Evolutionary conservation across 2,113 vertebrate species (phyloP).

Genomic region (Forbesichthys papilliferus): DNA sequence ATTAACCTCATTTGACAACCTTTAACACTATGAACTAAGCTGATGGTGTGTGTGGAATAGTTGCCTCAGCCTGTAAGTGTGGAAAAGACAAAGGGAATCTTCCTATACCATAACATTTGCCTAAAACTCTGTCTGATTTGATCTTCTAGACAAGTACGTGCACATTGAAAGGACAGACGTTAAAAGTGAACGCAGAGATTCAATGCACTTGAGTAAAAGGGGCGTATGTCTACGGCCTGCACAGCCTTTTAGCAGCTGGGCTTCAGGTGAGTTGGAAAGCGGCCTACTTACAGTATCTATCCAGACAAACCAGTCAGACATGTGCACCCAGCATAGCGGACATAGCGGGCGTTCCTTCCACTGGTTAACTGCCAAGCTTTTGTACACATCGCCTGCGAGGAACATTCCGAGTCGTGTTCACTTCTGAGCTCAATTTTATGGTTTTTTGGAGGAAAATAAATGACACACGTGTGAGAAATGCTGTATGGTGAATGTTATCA

Average conservation of each 20-base stretch:
- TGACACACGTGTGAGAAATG: not conserved
- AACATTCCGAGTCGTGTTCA: not conserved
- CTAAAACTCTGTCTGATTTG: not conserved
- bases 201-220: not conserved
- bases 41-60: too few relatives aligned
- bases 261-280: slow-evolving; percentile 10
- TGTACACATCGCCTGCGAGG: not conserved
- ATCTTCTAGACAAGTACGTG: slow-evolving; percentile 4
- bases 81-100: not conserved
- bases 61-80: not conserved
- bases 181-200: not conserved
- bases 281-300: not conserved
- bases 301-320: slow-evolving; percentile 38
- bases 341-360: slow-evolving; percentile 45
- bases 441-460: not conserved
- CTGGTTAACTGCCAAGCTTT: not conserved
- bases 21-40: too few relatives aligned
- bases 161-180: slow-evolving; percentile 2
- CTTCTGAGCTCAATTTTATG: not conserved
- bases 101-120: not conserved
- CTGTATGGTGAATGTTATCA: not conserved
- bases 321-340: slow-evolving; percentile 5
- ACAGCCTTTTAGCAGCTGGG: not conserved
- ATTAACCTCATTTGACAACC: too few relatives aligned
- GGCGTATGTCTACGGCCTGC: not conserved